These are phyloP conservation scores for mouse (Mus musculus) DNA, from an alignment of 2,113 vertebrate genomes.

Conservation along the genomic window GRCm39 chr9:41682501-41683000, in stretches of 20 bases:
- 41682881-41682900: no score
- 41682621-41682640: neutral
- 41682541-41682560: neutral
- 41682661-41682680: neutral
- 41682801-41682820: constrained; percentile 66
- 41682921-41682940: neutral
- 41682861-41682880: neutral
- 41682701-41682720: neutral
- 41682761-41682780: constrained; percentile 63
- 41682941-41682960: neutral
- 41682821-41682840: constrained; percentile 61
- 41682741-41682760: constrained; percentile 28
- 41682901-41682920: constrained; percentile 22
- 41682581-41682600: neutral
- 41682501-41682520: neutral
- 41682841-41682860: constrained; percentile 55
- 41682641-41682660: neutral
- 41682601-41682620: neutral
- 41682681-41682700: neutral
- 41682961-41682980: neutral
- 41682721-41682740: constrained; percentile 65
- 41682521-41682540: neutral
- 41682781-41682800: constrained; percentile 1
- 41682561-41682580: neutral
- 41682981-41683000: neutral